Evolutionary conservation across 2,113 vertebrate species (phyloP).

Genomic region (Ginglymostoma cirratum): DNA sequence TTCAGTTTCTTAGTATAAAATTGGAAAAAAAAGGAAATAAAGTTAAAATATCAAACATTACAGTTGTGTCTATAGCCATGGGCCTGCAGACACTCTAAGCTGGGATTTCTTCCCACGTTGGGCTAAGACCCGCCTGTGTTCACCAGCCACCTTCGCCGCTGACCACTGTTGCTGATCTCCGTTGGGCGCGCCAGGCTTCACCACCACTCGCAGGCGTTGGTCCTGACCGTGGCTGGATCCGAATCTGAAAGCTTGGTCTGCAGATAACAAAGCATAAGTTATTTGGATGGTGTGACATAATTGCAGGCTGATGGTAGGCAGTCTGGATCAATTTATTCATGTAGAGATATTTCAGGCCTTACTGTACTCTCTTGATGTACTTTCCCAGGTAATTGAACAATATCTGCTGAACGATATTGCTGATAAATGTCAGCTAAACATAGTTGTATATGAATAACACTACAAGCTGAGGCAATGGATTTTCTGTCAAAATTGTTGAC

Average conservation of each 20-base stretch:
- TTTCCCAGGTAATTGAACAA: not conserved
- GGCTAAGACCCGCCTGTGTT: no score
- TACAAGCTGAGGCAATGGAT: not conserved
- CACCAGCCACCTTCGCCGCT: no score
- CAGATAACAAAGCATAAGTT: not conserved
- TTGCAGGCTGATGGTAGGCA: not conserved
- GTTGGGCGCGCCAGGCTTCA: no score
- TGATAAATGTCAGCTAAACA: not conserved
- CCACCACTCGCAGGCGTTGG: no score
- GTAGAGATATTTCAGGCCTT: not conserved
- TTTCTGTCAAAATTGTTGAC: not conserved
- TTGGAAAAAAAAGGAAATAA: no score
- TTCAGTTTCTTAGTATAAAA: no score
- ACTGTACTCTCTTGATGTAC: not conserved
- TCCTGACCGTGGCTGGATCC: not conserved
- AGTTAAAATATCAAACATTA: no score
- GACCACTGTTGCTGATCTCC: no score
- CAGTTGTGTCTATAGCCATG: no score
- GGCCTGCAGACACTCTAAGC: no score
- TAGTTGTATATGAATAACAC: not conserved
- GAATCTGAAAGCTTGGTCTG: not conserved
- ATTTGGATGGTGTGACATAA: not conserved
- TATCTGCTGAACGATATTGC: not conserved
- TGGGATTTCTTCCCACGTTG: no score
- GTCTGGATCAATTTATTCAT: not conserved